These are phyloP conservation scores for Sebastes melanostomus DNA, from an alignment of 2,797 vertebrate genomes.

Conservation along the genomic window DNA sequence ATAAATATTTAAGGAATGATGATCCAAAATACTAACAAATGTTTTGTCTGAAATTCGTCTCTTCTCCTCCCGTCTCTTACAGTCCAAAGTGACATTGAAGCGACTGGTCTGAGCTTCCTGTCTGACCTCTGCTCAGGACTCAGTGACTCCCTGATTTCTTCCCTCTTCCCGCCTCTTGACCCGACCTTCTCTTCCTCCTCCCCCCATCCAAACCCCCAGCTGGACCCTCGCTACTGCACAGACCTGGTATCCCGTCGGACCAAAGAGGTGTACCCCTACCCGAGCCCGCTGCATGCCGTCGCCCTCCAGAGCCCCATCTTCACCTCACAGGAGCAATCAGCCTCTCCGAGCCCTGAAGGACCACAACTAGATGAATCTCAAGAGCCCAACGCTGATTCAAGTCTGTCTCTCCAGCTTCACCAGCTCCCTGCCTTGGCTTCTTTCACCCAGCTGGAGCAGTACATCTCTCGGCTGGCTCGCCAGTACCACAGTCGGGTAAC, in stretches of 20 bases:
- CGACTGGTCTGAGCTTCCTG: slow-evolving; percentile 75
- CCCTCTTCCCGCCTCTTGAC: slow-evolving; percentile 65
- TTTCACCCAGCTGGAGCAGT: slow-evolving; percentile 83
- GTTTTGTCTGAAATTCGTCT: neutral
- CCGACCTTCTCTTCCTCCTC: slow-evolving; percentile 34
- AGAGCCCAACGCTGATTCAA: slow-evolving; percentile 50
- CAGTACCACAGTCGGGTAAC: slow-evolving; percentile 73
- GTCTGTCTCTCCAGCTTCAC: slow-evolving; percentile 61
- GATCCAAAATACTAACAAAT: neutral
- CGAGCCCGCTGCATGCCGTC: slow-evolving; percentile 87
- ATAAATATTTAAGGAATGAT: neutral
- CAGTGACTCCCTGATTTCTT: slow-evolving; percentile 64
- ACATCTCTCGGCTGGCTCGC: slow-evolving; percentile 84
- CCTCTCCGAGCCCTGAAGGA: slow-evolving; percentile 64
- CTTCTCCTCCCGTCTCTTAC: slow-evolving; percentile 15
- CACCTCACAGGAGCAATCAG: slow-evolving; percentile 75
- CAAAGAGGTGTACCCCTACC: slow-evolving; percentile 87
- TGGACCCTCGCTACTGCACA: slow-evolving; percentile 82
- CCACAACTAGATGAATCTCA: slow-evolving; percentile 58
- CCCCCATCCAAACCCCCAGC: slow-evolving; percentile 61
- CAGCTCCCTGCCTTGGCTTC: slow-evolving; percentile 51
- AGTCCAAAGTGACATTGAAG: slow-evolving; percentile 78
- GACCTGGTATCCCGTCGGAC: slow-evolving; percentile 85
- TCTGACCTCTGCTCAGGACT: slow-evolving; percentile 79
- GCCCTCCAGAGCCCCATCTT: slow-evolving; percentile 89